A percentile compares a stretch with the other conserved stretches of the same genome.
phyloP scores from a whole-genome alignment of 1,140 invertebrate genomes.

The Brachionus rubens region DNA sequence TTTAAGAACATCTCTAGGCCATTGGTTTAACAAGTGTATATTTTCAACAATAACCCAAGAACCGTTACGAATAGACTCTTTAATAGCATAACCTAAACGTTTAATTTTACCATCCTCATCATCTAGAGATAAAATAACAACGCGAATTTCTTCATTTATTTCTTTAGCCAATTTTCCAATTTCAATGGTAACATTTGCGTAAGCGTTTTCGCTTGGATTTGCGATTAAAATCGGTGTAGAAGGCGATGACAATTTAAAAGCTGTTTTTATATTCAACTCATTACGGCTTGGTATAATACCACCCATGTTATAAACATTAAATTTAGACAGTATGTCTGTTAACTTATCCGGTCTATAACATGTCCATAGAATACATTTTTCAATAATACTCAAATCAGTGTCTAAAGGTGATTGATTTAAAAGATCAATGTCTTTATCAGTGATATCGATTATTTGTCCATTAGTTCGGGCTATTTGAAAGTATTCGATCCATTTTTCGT shows the following conservation, averaged over 20 bases:
- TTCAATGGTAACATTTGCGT: not conserved
- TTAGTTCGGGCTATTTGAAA: not conserved
- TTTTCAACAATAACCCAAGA: constrained; percentile 39
- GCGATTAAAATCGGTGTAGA: constrained; percentile 3
- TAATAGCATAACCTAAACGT: not conserved
- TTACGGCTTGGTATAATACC: not conserved
- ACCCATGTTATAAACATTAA: constrained; percentile 5
- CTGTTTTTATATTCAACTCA: constrained; percentile 20
- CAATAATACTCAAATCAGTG: not conserved
- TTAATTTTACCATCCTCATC: constrained; percentile 21
- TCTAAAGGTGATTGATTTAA: constrained; percentile 1
- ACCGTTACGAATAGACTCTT: constrained; percentile 3
- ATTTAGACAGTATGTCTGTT: not conserved
- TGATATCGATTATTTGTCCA: not conserved
- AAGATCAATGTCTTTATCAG: not conserved
- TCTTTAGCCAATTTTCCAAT: constrained; percentile 37
- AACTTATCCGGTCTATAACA: not conserved
- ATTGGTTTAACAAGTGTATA: constrained; percentile 18
- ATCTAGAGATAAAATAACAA: constrained; percentile 20
- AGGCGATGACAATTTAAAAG: not conserved
- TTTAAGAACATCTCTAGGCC: constrained; percentile 10
- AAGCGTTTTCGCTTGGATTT: not conserved
- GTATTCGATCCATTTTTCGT: constrained; percentile 33
- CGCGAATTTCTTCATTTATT: constrained; percentile 16
- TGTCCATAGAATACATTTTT: constrained; percentile 3